Percentiles rank a stretch among this genome's conserved stretches.
Evolutionary conservation across 1,140 invertebrate genomes (phyloP).

Genomic region (Bursaphelenchus mucronatus): DNA sequence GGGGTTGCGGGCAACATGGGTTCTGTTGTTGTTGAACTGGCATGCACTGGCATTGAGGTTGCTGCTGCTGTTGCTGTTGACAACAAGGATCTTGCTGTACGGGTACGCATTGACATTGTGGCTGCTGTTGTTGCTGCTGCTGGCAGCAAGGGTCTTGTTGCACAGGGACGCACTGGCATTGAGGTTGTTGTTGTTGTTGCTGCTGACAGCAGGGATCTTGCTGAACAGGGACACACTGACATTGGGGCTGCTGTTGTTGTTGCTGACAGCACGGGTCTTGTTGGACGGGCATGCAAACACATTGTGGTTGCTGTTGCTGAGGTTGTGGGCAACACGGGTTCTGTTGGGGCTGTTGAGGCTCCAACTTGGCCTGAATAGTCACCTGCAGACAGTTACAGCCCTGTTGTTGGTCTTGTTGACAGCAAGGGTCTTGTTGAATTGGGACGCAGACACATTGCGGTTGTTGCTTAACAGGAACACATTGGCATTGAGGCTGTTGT

Average conservation of each 20-base stretch:
- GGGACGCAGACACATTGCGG: slow-evolving; percentile 17
- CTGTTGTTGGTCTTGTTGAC: slow-evolving; percentile 13
- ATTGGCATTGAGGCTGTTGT: slow-evolving; percentile 1
- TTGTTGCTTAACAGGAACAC: neutral
- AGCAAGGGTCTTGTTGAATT: slow-evolving; percentile 17
- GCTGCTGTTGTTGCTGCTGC: slow-evolving; percentile 12
- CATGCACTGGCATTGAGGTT: neutral
- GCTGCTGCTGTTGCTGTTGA: slow-evolving; percentile 6
- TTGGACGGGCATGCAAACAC: slow-evolving; percentile 2
- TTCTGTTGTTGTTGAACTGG: neutral
- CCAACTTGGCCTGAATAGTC: slow-evolving; percentile 13
- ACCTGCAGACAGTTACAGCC: slow-evolving; percentile 11
- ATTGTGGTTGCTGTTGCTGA: slow-evolving; percentile 9
- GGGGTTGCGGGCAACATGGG: slow-evolving; percentile 21
- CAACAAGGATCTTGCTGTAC: slow-evolving; percentile 22
- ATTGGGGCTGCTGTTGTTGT: slow-evolving; percentile 12
- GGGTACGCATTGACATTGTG: slow-evolving; percentile 19
- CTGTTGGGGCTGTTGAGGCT: slow-evolving; percentile 14
- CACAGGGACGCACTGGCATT: slow-evolving; percentile 7
- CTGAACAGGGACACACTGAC: slow-evolving; percentile 16
- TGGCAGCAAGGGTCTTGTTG: slow-evolving; percentile 24
- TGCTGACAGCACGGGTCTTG: slow-evolving; percentile 10
- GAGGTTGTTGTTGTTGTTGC: slow-evolving; percentile 7
- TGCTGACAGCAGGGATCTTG: slow-evolving; percentile 7
- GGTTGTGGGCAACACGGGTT: slow-evolving; percentile 13